Base-by-base conservation (phyloP, 2,888 invertebrate species). In the Hirtodrosophila cameraria region DNA sequence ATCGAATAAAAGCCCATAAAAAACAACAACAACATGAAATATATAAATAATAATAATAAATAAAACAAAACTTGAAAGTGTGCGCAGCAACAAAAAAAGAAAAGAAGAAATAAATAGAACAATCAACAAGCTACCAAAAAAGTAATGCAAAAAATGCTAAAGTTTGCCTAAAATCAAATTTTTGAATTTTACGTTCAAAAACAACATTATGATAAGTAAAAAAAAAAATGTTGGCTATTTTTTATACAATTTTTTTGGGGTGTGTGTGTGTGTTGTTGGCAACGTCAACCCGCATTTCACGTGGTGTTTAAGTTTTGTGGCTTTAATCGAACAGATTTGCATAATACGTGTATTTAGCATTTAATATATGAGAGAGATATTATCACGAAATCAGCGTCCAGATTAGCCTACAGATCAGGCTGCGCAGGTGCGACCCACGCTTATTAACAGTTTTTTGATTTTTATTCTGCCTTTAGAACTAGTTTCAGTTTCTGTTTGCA, bases 401-500 rank as follows among this genome's bases (percentile, higher is more conserved):
- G 16, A 45, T 9, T 33, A 57, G 41, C 48, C 25, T 49, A 20
- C 35, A 31, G 7, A 7, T 18, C n/a, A 9, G 36, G 28, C 45
- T 33, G 46, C 46, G 60, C 61, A 36, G 58, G n/a, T 39, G 58
- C 30, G 62, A 6, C 27, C 49, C 48, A 59, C 48, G 62, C 48
- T 35, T 53, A 31, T 53, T 31, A 15, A 41, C 41, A 20, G 28
- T 35, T 53, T 20, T 36, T 18, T 31, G n/a, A 8, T 5, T n/a
- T 20, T 3, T 25, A 18, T 30, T 31, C 11, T 43, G 27, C 16
- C 28, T 28, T 11, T 11, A 25, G 49, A 77, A 77, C 84, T 76
- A 71, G 77, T 77, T 84, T 80, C 39, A 23, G 53, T 69, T 74
- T 78, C 52, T 25, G 52, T 67, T 69, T 59, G 63, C 64, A 42